Percentiles rank a stretch among this genome's conserved stretches.
These are phyloP conservation scores for Drosophila parabipectinata DNA, from an alignment of 1,140 invertebrate genomes.

Conservation along the genomic window DNA sequence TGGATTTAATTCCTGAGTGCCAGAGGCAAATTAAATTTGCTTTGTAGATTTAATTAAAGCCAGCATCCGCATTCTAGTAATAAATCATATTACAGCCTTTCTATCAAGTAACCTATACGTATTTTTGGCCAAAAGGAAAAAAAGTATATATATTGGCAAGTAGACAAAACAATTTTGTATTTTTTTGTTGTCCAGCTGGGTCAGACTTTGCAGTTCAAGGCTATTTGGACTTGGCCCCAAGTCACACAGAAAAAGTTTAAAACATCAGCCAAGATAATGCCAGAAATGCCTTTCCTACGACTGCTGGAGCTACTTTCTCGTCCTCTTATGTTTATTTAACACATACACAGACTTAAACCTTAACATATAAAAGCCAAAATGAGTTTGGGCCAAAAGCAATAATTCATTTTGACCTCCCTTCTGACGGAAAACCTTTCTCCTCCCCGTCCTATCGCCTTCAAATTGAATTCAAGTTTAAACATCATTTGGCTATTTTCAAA, in stretches of 20 bases:
- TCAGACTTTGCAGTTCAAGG: conserved; percentile 78
- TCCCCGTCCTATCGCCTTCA: conserved; percentile 29
- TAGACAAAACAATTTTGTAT: conserved; percentile 17
- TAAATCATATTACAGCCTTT: conserved; percentile 25
- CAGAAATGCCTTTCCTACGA: conserved; percentile 11
- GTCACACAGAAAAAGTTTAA: conserved; percentile 40
- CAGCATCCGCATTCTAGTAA: conserved; percentile 7
- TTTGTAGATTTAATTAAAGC: conserved; percentile 26
- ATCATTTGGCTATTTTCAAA: conserved; percentile 69
- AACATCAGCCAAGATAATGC: conserved; percentile 47
- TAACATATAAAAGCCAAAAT: conserved; percentile 29
- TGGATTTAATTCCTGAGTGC: not conserved
- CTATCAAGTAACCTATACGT: conserved; percentile 8
- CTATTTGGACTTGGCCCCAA: conserved; percentile 35
- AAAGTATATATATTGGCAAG: conserved; percentile 7
- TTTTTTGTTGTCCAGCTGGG: conserved; percentile 65
- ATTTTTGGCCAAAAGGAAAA: not conserved
- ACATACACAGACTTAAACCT: conserved; percentile 6
- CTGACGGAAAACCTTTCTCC: conserved; percentile 67
- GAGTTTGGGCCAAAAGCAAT: conserved; percentile 63
- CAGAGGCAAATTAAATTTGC: conserved; percentile 4
- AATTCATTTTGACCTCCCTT: conserved; percentile 67
- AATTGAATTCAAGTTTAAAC: conserved; percentile 67
- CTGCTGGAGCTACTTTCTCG: conserved; percentile 1
- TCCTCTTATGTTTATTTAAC: conserved; percentile 55